Percentiles rank a stretch among this genome's conserved stretches.
Evolutionary conservation across 2,888 invertebrate genomes (phyloP).

Genomic region (Troides aeacus): DNA sequence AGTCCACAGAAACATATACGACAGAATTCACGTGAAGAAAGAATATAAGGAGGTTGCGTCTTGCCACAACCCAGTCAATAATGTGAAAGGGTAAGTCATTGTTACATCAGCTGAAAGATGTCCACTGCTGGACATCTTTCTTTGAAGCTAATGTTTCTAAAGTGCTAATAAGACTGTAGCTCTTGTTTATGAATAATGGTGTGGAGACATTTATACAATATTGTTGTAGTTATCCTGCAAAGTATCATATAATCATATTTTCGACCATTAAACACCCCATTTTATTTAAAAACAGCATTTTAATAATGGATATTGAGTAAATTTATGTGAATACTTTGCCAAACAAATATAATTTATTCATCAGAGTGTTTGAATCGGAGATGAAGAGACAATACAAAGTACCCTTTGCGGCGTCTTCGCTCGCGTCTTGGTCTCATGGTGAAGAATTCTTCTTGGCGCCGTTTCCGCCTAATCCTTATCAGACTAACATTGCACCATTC

Average conservation of each 20-base stretch:
- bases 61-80: conserved; percentile 66
- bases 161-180: too few relatives aligned
- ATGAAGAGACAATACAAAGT: conserved; percentile 59
- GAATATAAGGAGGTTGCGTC: conserved; percentile 69
- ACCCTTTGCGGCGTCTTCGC: conserved; percentile 54
- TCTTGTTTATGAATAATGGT: too few relatives aligned
- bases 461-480: conserved; percentile 67
- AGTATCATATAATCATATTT: too few relatives aligned
- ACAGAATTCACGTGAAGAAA: conserved; percentile 66
- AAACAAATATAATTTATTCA: background rate
- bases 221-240: too few relatives aligned
- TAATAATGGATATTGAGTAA: too few relatives aligned
- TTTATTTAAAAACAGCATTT: too few relatives aligned
- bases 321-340: background rate
- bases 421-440: conserved; percentile 63
- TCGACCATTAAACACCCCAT: too few relatives aligned
- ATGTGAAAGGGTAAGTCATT: conserved; percentile 59
- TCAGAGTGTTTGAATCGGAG: conserved; percentile 68
- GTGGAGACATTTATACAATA: too few relatives aligned
- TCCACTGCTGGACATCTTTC: background rate
- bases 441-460: conserved; percentile 63
- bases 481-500: conserved; percentile 70
- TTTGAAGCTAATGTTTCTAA: background rate
- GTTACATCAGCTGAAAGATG: background rate
- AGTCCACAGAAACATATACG: conserved; percentile 59